Base-by-base conservation (phyloP, 2,888 invertebrate genomes). In the Sinhomidia bicolor region DNA sequence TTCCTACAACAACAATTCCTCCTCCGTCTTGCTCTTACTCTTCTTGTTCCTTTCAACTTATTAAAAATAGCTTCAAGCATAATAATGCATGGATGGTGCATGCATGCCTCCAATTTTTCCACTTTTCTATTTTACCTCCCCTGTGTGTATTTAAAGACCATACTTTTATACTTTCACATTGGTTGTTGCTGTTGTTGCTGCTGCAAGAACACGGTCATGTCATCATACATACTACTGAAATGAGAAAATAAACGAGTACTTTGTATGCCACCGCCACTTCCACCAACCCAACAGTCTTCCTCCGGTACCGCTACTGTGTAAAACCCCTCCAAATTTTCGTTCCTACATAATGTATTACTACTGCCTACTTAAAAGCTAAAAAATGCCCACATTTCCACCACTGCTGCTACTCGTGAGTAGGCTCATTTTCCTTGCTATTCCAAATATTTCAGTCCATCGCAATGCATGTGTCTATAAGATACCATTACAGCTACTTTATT, bases 61-160 rank as follows among this genome's bases (percentile, higher is more conserved):
- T 74, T 74, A 44, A 44, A 74, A 74, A 74, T 23, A 74, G 74
- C 74, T 74, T 26, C 23, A 47, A 47, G 74, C 74, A 47, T 14
- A 74, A 74, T 74, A 74, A 74, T 26, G 44, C 44, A 47, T 47
- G 47, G 26, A 44, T 47, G 47, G 26, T 47, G 36, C 68, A 74
- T 68, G 44, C 74, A 74, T 47, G 74, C 47, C 47, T 74, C 26
- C 74, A 71, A 23, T 74, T 41, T 41, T 44, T 71, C 41, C 7
- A 36, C 20, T 20, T 71, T 65, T 17, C 41, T 20, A n/a, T 36
- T 23, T 29, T 74, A 23, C 47, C 12, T 74, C 74, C 74, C 74
- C 23, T 74, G 74, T 47, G 74, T 74, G 47, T 47, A 47, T 74
- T 74, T 74, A 74, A 26, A n/a, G 74, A 47, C 10, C 41, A 17